Evolutionary conservation across 1,140 invertebrate genomes (phyloP), one percentile per base, ranked within the genome.

Genomic region (Drosophila nannoptera): DNA sequence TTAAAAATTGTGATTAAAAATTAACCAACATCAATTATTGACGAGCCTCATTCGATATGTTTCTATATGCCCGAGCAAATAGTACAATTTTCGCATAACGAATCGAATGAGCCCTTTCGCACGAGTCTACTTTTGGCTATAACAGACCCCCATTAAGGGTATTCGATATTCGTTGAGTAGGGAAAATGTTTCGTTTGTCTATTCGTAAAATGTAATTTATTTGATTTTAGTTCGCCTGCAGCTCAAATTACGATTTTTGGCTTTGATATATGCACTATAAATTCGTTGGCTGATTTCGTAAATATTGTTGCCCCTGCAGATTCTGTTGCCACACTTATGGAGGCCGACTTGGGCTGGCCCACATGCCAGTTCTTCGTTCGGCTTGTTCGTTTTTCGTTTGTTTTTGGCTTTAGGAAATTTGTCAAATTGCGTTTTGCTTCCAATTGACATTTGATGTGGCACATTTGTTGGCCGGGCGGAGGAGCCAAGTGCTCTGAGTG

Each of bases 391-490:
- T 22, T 22, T 22, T 22, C 3, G 16, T 52, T 14, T 48, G 31
- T 38, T 56, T 52, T 36, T 32, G 4, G 45, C 63, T 72, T 52
- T 58, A 14, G 45, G 70, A 45, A 62, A 60, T 77, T 56, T 70
- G 62, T 62, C 62, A 77, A 74, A 68, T 65, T 63, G 12, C 22
- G 45, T 61, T 70, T 50, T 32, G 31, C n/a, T 53, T 56, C 3
- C 49, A 75, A 67, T 67, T 75, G 63, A 32, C 69, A 72, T 75
- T 75, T 75, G 73, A 72, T 73, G 49, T 59, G 59, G 32, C 43
- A 48, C 69, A 75, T 69, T 75, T 75, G 69, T 48, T 53, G 11
- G 5, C 33, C 9, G 22, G 4, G 29, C 36, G 14, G 3, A 22
- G 4, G 22, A n/a, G n/a, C n/a, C 12, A 45, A 33, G 1, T 11